phyloP scores from a whole-genome alignment of 2,888 invertebrate species.

The Cerastis rubricosa region DNA sequence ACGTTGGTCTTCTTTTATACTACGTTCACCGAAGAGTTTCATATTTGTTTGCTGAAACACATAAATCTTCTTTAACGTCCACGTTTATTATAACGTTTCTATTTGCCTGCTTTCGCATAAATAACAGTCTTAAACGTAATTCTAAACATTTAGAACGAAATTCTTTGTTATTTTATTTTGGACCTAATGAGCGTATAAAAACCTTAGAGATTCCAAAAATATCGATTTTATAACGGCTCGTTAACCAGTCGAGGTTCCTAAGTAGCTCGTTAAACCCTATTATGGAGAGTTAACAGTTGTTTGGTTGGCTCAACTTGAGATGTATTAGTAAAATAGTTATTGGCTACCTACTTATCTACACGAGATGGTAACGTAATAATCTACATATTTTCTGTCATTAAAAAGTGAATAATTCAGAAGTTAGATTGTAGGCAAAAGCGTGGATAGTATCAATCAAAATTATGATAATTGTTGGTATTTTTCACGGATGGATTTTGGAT shows the following conservation, averaged over 20 bases:
- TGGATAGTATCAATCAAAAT: background rate
- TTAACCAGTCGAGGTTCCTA: constrained; percentile 38
- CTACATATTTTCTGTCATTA: background rate
- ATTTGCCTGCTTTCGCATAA: constrained; percentile 52
- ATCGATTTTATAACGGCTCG: constrained; percentile 54
- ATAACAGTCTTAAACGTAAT: constrained; percentile 46
- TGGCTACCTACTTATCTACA: background rate
- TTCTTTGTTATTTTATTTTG: constrained; percentile 45
- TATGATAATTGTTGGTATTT: background rate
- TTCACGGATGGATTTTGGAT: background rate
- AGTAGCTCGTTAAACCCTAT: constrained; percentile 46
- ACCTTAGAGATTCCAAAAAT: constrained; percentile 52
- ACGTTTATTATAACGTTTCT: constrained; percentile 53
- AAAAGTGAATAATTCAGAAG: background rate
- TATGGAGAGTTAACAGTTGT: constrained; percentile 45
- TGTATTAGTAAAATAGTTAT: constrained; percentile 12
- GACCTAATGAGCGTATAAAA: constrained; percentile 47
- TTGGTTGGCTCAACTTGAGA: constrained; percentile 12
- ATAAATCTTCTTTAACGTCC: constrained; percentile 52
- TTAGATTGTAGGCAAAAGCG: background rate
- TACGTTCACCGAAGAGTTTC: constrained; percentile 24
- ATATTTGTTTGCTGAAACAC: constrained; percentile 52
- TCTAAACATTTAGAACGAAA: constrained; percentile 32
- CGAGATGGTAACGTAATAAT: background rate
- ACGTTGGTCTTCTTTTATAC: constrained; percentile 9